phyloP scores from a whole-genome alignment of 2,888 invertebrate species.

The Mycalesis mineus region DNA sequence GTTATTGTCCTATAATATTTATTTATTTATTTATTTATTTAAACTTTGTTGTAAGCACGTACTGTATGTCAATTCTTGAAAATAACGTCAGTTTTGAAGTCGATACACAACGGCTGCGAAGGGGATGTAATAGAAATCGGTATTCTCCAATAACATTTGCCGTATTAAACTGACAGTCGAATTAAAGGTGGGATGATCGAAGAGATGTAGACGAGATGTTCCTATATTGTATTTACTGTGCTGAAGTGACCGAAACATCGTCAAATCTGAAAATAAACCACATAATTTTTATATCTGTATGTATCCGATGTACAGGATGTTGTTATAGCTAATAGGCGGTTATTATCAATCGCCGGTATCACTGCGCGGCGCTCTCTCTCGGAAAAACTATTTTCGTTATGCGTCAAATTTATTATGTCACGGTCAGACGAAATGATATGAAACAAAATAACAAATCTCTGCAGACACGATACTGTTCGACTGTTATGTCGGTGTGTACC shows the following conservation, averaged over 20 bases:
- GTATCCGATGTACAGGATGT: constrained; percentile 21
- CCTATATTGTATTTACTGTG: not conserved
- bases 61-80: too few species aligned
- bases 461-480: constrained; percentile 8
- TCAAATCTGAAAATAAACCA: not conserved
- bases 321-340: constrained; percentile 24
- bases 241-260: not conserved
- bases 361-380: constrained; percentile 9
- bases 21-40: too few species aligned
- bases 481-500: not conserved
- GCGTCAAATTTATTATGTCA: constrained; percentile 20
- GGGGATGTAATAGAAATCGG: too few species aligned
- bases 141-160: too few species aligned
- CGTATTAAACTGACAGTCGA: too few species aligned
- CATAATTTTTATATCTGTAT: not conserved
- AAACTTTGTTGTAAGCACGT: too few species aligned
- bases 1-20: too few species aligned
- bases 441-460: constrained; percentile 11
- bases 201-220: too few species aligned
- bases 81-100: too few species aligned
- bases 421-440: constrained; percentile 18
- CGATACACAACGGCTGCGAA: too few species aligned
- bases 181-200: too few species aligned
- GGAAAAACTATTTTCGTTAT: constrained; percentile 23
- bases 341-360: constrained; percentile 25